Evolutionary conservation across 1,140 invertebrate genomes (phyloP), one percentile per base, ranked within the genome.

Genomic region (Caenorhabditis briggsae): DNA sequence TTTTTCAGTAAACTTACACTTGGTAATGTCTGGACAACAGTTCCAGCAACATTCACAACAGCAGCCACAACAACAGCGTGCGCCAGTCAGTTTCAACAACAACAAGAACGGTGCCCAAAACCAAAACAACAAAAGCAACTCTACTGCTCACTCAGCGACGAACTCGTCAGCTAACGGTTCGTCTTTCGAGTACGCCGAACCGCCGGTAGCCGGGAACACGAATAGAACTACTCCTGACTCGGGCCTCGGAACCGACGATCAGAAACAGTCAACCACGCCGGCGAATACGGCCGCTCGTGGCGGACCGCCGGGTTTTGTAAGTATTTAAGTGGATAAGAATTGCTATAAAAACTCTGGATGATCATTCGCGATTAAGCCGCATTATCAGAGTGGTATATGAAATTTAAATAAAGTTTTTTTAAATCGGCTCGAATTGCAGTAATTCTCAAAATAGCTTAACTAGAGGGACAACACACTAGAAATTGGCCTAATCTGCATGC

Each of bases 1-100:
- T n/a, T 20, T 78, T 78, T 50, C 70, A 78, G 70, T 50, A 16
- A 53, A 53, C 70, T 48, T 50, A 18, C 70, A 78, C 70, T 78
- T 78, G 70, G 70, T 78, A 78, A 78, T 78, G 70, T 78, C 70
- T 78, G 70, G 70, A 78, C 70, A 78, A n/a, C 70, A n/a, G 70
- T 78, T 78, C 70, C 70, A 78, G 70, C 70, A 50, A 50, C 43
- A 78, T 78, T 50, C 70, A 78, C 70, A 78, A 41, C 70, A 48
- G 41, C 70, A 78, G 33, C 70, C 2, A 46, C 64, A 59, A n/a
- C 58, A n/a, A 48, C 61, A 64, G 46, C 70, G 70, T 78, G 70
- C 46, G 25, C 70, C 65, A 70, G 16, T n/a, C 65, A n/a, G 8
- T 25, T 33, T 9, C 25, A 70, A 46, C 23, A 46, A 46, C n/a